A percentile compares a stretch with the other conserved stretches of the same genome.
Evolutionary conservation across 2,888 invertebrate genomes (phyloP).

Genomic region (Metallyticus violacea): DNA sequence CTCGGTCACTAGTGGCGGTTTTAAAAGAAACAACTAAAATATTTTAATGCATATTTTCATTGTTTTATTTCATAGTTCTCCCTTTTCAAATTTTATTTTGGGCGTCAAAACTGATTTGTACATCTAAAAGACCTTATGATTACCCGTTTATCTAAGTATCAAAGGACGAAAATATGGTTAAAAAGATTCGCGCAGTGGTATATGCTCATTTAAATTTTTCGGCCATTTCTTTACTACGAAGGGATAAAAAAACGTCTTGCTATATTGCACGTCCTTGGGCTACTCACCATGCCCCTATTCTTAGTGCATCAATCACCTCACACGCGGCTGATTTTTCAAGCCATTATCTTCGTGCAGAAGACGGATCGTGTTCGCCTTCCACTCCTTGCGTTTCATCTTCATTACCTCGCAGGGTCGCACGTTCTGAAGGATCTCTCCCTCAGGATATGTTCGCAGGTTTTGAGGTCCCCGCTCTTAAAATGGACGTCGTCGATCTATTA

Average conservation of each 20-base stretch:
- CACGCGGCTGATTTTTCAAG: neutral
- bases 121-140: no score
- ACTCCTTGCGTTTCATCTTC: neutral
- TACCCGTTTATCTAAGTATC: no score
- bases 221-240: neutral
- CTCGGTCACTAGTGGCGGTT: no score
- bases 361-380: neutral
- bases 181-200: no score
- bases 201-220: neutral
- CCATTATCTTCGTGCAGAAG: constrained; percentile 1
- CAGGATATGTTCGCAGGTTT: neutral
- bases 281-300: neutral
- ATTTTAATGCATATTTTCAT: no score
- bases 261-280: neutral
- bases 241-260: neutral
- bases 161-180: no score
- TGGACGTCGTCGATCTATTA: neutral
- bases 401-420: neutral
- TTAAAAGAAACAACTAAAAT: no score
- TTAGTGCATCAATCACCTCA: neutral
- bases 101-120: no score
- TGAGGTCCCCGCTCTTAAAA: no score
- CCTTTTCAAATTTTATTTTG: no score
- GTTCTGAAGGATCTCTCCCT: neutral
- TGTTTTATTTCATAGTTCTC: no score